Percentiles rank a stretch among this genome's conserved stretches.
phyloP scores from a whole-genome alignment of 2,797 vertebrate genomes.

The Cercopithecus petaurista region DNA sequence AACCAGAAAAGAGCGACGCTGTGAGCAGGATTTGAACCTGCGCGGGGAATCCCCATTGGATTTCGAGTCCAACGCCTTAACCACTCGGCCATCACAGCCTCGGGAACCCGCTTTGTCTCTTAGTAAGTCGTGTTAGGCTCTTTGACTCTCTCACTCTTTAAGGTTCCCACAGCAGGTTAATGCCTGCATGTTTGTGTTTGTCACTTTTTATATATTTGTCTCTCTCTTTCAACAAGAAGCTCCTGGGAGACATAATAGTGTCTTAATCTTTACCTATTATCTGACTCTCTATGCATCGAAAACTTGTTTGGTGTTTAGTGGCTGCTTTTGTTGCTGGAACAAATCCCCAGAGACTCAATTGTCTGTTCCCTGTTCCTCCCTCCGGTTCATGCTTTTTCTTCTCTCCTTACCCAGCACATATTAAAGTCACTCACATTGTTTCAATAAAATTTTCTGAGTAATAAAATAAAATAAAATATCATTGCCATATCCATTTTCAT shows the following conservation, averaged over 20 bases:
- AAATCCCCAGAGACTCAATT: background rate
- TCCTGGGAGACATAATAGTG: background rate
- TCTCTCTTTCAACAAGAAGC: background rate
- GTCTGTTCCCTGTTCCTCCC: background rate
- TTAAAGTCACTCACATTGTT: background rate
- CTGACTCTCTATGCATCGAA: too few species aligned
- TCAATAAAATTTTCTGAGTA: background rate
- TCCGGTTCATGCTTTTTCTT: background rate
- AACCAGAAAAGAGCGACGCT: background rate
- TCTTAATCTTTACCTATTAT: background rate
- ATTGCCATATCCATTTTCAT: background rate
- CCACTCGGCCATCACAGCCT: slow-evolving; percentile 66
- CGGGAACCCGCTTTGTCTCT: rapidly evolving
- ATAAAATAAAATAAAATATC: too few species aligned
- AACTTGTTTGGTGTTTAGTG: background rate
- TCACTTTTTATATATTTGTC: too few species aligned
- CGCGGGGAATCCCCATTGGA: slow-evolving; percentile 68
- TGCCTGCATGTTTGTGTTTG: too few species aligned
- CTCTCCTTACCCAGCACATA: background rate
- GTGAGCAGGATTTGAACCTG: slow-evolving; percentile 32
- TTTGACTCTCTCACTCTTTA: background rate
- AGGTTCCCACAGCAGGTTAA: background rate
- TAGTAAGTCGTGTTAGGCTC: rapidly evolving
- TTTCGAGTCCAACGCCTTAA: slow-evolving; percentile 82
- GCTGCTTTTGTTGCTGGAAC: background rate